Evolutionary conservation across 2,797 vertebrate genomes (phyloP), one percentile per base, ranked within the genome.

Genomic region (Antennarius maculatus): DNA sequence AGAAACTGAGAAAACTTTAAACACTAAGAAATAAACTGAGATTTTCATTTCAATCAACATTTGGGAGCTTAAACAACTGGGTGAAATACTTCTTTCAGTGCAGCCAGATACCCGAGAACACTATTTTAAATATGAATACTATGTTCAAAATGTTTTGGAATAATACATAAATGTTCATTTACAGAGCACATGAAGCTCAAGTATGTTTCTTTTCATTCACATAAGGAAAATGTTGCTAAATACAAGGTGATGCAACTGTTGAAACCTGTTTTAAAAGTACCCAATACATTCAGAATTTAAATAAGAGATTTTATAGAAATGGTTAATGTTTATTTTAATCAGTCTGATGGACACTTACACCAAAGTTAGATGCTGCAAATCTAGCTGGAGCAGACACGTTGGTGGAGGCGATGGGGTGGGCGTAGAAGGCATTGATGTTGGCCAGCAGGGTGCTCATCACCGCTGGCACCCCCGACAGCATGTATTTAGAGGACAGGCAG

Each of bases 371-470:
- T 73, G 97, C 97, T 46, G 95, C 92, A 71, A 98, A 98, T 81
- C 97, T 95, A 79, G 97, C 95, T 2, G 94, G 96, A 79, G 97
- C 96, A 16, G 97, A 96, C 64, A 97, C 96, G 6, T 95, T 98
- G 81, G 96, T 96, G 90, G 94, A 96, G 80, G 96, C 95, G 1
- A 94, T 96, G 45, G 97, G 97, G 88, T 98, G 97, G 66, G 97
- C 97, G 74, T 97, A 99, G 91, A 96, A 98, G 83, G 97, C 97
- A 62, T 99, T 99, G 91, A 99, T 99, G 92, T 99, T 99, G 88
- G 97, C 97, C 84, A 99, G 92, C 83, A 99, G 92, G 42, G 95
- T 97, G 91, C 97, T 98, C 97, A 99, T 99, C 77, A 93, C 92
- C 3, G 97, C 97, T 3, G 97, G 97, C 42, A 99, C 93, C 0